phyloP scores from a whole-genome alignment of 2,113 vertebrate species.

The Ivindomyrus marchei region DNA sequence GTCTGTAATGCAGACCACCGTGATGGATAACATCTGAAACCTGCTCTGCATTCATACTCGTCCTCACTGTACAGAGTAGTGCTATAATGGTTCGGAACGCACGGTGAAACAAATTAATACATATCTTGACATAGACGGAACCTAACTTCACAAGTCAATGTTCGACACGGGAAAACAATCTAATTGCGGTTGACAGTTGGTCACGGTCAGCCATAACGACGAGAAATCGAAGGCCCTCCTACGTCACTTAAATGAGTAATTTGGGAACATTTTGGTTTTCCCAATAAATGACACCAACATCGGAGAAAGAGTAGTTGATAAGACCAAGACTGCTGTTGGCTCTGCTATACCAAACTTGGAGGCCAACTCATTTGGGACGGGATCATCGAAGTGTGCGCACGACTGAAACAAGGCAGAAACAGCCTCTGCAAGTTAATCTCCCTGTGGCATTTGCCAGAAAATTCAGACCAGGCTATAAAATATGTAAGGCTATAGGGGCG shows the following conservation, averaged over 20 bases:
- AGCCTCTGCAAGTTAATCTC: neutral
- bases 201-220: neutral
- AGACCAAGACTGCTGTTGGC: neutral
- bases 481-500: neutral
- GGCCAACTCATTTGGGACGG: neutral
- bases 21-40: neutral
- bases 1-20: neutral
- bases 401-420: neutral
- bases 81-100: neutral
- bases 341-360: neutral
- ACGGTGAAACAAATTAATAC: neutral
- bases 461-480: neutral
- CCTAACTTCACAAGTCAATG: too few species aligned
- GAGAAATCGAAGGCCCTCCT: neutral
- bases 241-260: neutral
- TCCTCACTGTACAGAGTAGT: neutral
- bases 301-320: neutral
- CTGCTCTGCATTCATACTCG: neutral
- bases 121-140: neutral
- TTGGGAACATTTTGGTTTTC: neutral
- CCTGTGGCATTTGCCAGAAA: neutral
- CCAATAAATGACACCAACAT: neutral
- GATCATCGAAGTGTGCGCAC: neutral
- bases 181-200: neutral
- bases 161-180: neutral